phyloP scores from a whole-genome alignment of 2,113 vertebrate genomes.

The Lophius piscatorius region DNA sequence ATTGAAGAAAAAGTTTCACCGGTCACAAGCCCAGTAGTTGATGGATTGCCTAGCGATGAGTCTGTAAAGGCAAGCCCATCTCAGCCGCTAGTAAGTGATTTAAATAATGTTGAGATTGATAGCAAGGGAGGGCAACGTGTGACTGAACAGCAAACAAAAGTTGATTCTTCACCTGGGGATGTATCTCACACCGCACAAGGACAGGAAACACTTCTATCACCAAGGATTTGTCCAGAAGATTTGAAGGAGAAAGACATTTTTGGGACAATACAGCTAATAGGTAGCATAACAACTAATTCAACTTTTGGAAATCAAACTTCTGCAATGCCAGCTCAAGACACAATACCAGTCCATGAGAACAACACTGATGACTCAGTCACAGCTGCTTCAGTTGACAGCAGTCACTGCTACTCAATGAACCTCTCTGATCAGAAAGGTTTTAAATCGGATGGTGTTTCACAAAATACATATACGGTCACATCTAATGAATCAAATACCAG shows the following conservation, averaged over 20 bases:
- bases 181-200: not conserved
- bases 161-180: not conserved
- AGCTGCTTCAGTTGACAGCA: constrained; percentile 26
- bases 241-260: constrained; percentile 6
- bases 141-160: constrained; percentile 3
- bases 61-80: not conserved
- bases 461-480: constrained; percentile 6
- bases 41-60: not conserved
- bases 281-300: constrained; percentile 18
- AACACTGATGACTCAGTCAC: constrained; percentile 38
- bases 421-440: constrained; percentile 8
- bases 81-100: too few relatives aligned
- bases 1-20: not conserved
- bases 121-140: not conserved
- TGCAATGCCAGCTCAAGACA: not conserved
- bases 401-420: constrained; percentile 16
- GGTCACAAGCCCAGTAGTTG: too few relatives aligned
- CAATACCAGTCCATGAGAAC: constrained; percentile 21
- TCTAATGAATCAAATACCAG: constrained; percentile 8
- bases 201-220: constrained; percentile 2
- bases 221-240: constrained; percentile 1
- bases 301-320: constrained; percentile 3
- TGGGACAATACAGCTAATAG: not conserved
- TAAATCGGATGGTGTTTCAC: not conserved
- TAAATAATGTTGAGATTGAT: not conserved